A percentile compares a stretch with the other conserved stretches of the same genome.
These are phyloP conservation scores for Malthinus flaveolus DNA, from an alignment of 2,888 invertebrate genomes.

Conservation along the genomic window DNA sequence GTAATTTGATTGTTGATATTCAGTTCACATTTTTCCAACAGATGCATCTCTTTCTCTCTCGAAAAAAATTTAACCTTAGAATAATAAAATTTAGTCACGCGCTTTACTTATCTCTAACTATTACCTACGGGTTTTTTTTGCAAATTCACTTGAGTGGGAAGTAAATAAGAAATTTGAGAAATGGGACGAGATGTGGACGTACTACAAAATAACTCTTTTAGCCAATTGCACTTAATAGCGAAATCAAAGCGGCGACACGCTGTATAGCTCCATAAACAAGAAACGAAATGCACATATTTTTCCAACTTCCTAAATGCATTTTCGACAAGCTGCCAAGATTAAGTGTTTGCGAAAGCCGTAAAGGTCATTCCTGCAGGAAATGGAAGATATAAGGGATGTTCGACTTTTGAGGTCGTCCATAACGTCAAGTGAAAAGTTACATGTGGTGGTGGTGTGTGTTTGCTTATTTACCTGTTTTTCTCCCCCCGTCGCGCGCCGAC, in stretches of 20 bases:
- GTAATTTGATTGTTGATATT: slow-evolving; percentile 30
- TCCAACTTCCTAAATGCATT: slow-evolving; percentile 39
- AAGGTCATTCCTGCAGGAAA: slow-evolving; percentile 43
- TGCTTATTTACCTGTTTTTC: slow-evolving; percentile 10
- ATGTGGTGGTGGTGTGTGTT: slow-evolving; percentile 33
- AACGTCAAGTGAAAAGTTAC: slow-evolving; percentile 36
- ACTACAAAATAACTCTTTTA: background rate
- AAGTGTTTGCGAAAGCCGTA: slow-evolving; percentile 36
- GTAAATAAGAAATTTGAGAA: too few relatives aligned
- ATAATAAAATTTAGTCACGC: slow-evolving; percentile 28
- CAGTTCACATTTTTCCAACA: slow-evolving; percentile 27
- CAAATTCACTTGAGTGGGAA: too few relatives aligned
- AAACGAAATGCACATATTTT: slow-evolving; percentile 26
- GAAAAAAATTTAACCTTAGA: slow-evolving; percentile 24
- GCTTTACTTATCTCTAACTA: slow-evolving; percentile 23
- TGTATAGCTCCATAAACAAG: background rate
- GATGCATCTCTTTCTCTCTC: slow-evolving; percentile 23
- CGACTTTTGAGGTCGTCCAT: slow-evolving; percentile 30
- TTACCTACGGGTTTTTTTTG: background rate
- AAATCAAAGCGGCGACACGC: background rate
- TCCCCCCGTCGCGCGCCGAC: background rate
- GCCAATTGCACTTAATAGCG: background rate
- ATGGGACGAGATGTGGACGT: too few relatives aligned
- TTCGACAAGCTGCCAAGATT: slow-evolving; percentile 35
- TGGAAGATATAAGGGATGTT: slow-evolving; percentile 33